phyloP scores from a whole-genome alignment of 2,888 invertebrate genomes.

The Apodemia hepburni region DNA sequence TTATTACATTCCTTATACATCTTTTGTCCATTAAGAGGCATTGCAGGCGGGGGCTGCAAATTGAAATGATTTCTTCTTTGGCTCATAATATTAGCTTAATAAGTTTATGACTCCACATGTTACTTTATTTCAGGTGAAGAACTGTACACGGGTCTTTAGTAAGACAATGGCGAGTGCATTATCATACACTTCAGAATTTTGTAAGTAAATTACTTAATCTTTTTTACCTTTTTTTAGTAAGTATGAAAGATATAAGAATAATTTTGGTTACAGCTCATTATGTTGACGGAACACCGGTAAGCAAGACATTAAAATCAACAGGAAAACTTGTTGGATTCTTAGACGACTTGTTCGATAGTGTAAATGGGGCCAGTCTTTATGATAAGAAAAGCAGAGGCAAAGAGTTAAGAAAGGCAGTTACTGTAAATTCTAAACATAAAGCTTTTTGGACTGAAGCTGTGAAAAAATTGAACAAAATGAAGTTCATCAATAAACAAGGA shows the following conservation, averaged over 20 bases:
- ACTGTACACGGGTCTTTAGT: slow-evolving; percentile 26
- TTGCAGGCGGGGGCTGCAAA: background rate
- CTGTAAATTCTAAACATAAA: slow-evolving; percentile 20
- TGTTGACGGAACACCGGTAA: slow-evolving; percentile 18
- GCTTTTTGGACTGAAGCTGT: slow-evolving; percentile 25
- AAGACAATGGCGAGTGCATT: slow-evolving; percentile 26
- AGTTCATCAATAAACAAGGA: slow-evolving; percentile 17
- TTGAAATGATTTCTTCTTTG: background rate
- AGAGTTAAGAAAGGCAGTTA: slow-evolving; percentile 19
- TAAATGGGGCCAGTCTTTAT: slow-evolving; percentile 21
- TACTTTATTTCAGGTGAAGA: slow-evolving; percentile 25
- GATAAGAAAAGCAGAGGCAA: slow-evolving; percentile 25
- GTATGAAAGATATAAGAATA: background rate
- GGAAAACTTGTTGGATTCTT: slow-evolving; percentile 20
- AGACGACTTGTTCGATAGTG: slow-evolving; percentile 25
- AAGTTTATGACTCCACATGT: background rate
- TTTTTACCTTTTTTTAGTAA: background rate
- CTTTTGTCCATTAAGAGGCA: background rate
- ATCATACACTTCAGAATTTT: slow-evolving; percentile 26
- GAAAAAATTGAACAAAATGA: slow-evolving; percentile 17
- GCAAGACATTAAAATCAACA: slow-evolving; percentile 24
- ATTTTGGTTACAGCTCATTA: slow-evolving; percentile 18
- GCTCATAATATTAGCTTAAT: background rate
- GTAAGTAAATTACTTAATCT: slow-evolving; percentile 18
- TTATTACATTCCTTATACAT: background rate